Percentiles rank a stretch among this genome's conserved stretches.
phyloP scores from a whole-genome alignment of 2,113 vertebrate genomes.

The Scophthalmus maximus region DNA sequence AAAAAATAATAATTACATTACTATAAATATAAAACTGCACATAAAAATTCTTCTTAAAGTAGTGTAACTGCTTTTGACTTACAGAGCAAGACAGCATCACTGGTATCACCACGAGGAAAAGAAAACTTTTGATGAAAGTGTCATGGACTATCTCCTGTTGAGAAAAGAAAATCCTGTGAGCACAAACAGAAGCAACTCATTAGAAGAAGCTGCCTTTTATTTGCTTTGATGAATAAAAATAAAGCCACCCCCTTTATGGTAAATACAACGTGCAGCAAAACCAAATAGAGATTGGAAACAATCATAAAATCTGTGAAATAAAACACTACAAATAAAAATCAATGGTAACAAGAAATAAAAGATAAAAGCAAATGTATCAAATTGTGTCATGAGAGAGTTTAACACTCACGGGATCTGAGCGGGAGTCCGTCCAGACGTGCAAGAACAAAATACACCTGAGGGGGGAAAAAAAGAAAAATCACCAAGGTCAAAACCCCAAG shows the following conservation, averaged over 20 bases:
- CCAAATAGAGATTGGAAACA: background rate
- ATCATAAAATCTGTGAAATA: background rate
- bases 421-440: slow-evolving; percentile 63
- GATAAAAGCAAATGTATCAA: background rate
- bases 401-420: slow-evolving; percentile 65
- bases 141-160: slow-evolving; percentile 59
- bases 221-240: no score
- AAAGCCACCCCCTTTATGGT: no score
- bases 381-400: background rate
- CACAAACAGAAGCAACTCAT: no score
- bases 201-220: background rate
- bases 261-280: background rate
- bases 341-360: background rate
- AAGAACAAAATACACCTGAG: slow-evolving; percentile 81
- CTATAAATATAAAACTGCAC: no score
- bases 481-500: background rate
- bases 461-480: slow-evolving; percentile 20
- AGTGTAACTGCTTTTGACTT: slow-evolving; percentile 28
- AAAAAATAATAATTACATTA: background rate
- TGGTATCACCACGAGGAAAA: slow-evolving; percentile 72
- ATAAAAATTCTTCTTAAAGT: background rate
- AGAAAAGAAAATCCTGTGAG: slow-evolving; percentile 1
- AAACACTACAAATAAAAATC: background rate
- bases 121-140: slow-evolving; percentile 51
- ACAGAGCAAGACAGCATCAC: slow-evolving; percentile 81